Percentiles rank a stretch among this genome's conserved stretches.
Evolutionary conservation across 2,113 vertebrate species (phyloP).

Genomic region (Pristiophorus japonicus): DNA sequence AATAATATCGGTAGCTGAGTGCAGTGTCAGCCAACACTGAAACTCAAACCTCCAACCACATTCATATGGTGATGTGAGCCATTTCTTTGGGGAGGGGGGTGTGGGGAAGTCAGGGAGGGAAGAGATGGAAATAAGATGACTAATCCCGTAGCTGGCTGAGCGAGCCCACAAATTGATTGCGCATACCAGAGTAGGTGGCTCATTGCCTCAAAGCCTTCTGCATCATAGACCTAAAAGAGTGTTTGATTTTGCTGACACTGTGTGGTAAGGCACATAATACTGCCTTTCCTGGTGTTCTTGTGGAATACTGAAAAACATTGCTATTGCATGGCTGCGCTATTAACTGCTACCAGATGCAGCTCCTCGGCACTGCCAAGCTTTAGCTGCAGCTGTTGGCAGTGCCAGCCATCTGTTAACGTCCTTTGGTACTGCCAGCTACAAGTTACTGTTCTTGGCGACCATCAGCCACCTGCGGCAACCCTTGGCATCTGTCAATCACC

Average conservation of each 20-base stretch:
- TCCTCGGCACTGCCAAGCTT: neutral
- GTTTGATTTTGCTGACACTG: too few relatives aligned
- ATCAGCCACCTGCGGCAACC: neutral
- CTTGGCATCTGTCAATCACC: neutral
- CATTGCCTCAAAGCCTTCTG: neutral
- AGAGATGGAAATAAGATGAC: neutral
- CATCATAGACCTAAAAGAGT: neutral
- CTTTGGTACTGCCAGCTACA: neutral
- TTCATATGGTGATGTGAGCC: neutral
- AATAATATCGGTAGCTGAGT: neutral
- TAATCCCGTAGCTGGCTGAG: neutral
- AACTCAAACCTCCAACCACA: neutral
- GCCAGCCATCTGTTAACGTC: neutral
- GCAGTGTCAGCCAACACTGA: neutral
- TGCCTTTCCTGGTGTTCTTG: too few relatives aligned
- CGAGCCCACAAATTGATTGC: neutral
- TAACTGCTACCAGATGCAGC: too few relatives aligned
- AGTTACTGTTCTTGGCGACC: neutral
- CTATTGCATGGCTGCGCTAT: too few relatives aligned
- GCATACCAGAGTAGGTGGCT: neutral
- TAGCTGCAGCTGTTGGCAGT: neutral
- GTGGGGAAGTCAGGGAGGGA: neutral
- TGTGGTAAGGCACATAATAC: too few relatives aligned
- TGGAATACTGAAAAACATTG: too few relatives aligned
- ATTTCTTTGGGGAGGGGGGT: neutral